Conservation (phyloP, 2,113 vertebrate genomes). For the Nansenia antarctica region DNA sequence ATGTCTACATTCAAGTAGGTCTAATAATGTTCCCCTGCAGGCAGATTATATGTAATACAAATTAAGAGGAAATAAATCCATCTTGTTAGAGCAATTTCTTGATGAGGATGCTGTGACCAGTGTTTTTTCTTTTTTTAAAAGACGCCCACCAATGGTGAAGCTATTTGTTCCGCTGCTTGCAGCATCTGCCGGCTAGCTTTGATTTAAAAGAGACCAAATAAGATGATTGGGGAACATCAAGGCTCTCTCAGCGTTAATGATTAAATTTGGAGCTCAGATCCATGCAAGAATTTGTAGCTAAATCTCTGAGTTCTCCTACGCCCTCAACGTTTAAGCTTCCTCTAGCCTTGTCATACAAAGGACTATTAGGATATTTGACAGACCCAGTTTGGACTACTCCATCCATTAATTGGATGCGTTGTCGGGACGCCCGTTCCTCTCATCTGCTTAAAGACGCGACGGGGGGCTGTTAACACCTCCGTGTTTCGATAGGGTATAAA, state of each 20-base stretch:
- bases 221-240: constrained; percentile 79
- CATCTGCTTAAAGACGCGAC: constrained; percentile 69
- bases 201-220: constrained; percentile 67
- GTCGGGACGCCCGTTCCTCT: constrained; percentile 76
- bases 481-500: constrained; percentile 66
- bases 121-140: constrained; percentile 1
- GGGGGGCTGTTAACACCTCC: constrained; percentile 77
- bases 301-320: constrained; percentile 49
- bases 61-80: neutral
- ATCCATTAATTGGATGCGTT: constrained; percentile 83
- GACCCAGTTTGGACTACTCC: constrained; percentile 77
- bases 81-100: too few species aligned
- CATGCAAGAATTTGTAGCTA: constrained; percentile 79
- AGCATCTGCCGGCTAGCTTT: constrained; percentile 61
- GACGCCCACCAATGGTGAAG: constrained; percentile 42
- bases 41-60: neutral
- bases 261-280: constrained; percentile 74
- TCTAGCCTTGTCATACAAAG: constrained; percentile 75
- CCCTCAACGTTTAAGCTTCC: constrained; percentile 50
- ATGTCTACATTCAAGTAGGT: neutral
- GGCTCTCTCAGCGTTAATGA: constrained; percentile 75
- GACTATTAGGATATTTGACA: constrained; percentile 74
- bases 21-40: neutral
- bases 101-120: neutral
- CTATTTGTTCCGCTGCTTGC: constrained; percentile 68